Evolutionary conservation across 2,888 invertebrate species (phyloP), one percentile per base, ranked within the genome.

Genomic region (Ochropacha duplaris): DNA sequence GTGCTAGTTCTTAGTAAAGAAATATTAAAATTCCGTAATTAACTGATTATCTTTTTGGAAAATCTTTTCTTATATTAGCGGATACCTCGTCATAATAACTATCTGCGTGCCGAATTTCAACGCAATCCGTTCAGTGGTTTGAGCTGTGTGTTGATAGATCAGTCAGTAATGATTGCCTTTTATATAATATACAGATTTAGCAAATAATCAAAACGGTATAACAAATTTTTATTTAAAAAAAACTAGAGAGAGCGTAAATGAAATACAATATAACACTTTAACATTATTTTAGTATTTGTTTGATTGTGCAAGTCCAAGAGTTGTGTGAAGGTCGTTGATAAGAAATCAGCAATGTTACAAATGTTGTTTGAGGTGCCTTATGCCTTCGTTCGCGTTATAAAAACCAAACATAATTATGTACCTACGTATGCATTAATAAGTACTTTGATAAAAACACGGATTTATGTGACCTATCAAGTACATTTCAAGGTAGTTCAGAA

Each of bases 281-380:
- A 63, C 58, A 69, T 69, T 74, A 71, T 65, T 68, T 76, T 72
- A 75, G 71, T 79, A 52, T 51, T 51, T 75, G 69, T 74, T 73
- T 72, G 78, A 80, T 84, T 83, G 81, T 82, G 83, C 70, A 82
- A 81, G 79, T 77, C 76, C 78, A 72, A 77, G 79, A 81, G 80
- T 76, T 77, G 78, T 82, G 68, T 78, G 90, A 92, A 92, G 91
- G 91, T 87, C 87, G 80, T 72, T 85, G 92, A 92, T 92, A 92
- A 92, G 90, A 85, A 90, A 86, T 84, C 83, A 78, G 80, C 81
- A 84, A 81, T 82, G 81, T 84, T 82, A 83, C 81, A 80, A 79
- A 75, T 76, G 72, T 60, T 69, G 74, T 72, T 75, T 72, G 71
- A 79, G 79, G 77, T 84, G 77, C 75, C 73, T 79, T 75, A 72